These are phyloP conservation scores for Rhea americana DNA, from an alignment of 2,113 vertebrate genomes.

Conservation along the genomic window DNA sequence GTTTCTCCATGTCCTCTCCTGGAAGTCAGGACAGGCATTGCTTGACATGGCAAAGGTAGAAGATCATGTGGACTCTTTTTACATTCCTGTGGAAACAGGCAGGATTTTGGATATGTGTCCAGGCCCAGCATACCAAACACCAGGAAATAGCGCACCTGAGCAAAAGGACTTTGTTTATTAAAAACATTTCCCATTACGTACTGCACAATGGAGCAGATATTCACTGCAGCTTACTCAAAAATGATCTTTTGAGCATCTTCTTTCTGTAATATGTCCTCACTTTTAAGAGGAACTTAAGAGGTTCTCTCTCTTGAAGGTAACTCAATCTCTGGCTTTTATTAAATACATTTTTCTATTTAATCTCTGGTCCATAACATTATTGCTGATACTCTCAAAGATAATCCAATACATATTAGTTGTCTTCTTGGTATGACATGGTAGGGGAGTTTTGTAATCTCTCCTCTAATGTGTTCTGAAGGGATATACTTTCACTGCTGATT, in stretches of 20 bases:
- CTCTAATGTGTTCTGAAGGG: background rate
- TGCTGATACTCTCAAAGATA: background rate
- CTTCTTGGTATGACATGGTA: background rate
- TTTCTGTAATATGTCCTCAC: background rate
- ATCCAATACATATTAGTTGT: background rate
- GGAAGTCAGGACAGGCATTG: background rate
- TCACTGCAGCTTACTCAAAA: background rate
- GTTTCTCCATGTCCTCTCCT: background rate
- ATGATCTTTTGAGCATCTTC: background rate
- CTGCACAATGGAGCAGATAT: background rate
- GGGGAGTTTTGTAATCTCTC: background rate
- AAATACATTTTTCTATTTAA: background rate
- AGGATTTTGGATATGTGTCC: background rate
- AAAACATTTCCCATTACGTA: background rate
- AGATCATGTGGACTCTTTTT: background rate
- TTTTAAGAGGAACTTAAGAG: background rate
- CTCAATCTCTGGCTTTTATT: background rate
- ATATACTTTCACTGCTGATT: constrained; percentile 23
- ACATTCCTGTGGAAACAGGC: background rate
- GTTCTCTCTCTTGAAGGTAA: background rate
- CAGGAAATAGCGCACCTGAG: background rate
- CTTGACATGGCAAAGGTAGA: background rate
- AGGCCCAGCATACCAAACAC: background rate
- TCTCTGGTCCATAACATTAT: background rate
- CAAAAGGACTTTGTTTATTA: background rate